Percentiles rank a stretch among this genome's conserved stretches.
phyloP scores from a whole-genome alignment of 1,140 invertebrate genomes.

The Telenomus remus region DNA sequence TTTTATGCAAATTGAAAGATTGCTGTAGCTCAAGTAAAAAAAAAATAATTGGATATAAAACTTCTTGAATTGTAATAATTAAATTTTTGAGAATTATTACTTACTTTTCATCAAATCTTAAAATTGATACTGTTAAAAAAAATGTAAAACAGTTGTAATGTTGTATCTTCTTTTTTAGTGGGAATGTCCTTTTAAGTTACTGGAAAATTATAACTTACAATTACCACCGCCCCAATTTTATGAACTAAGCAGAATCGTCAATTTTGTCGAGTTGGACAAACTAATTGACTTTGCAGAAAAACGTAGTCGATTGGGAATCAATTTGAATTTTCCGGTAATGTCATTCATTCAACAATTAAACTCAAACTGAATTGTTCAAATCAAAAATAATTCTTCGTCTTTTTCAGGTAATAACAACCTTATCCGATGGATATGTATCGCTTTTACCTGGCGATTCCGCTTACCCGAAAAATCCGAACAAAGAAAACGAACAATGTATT shows the following conservation, averaged over 20 bases:
- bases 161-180: too few species aligned
- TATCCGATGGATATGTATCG: constrained; percentile 60
- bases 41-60: too few species aligned
- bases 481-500: constrained; percentile 52
- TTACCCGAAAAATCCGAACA: constrained; percentile 64
- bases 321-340: constrained; percentile 72
- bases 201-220: constrained; percentile 58
- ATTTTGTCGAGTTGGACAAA: constrained; percentile 73
- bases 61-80: too few species aligned
- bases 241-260: constrained; percentile 69
- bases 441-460: constrained; percentile 67
- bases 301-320: constrained; percentile 65
- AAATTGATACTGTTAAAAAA: too few species aligned
- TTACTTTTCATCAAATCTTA: too few species aligned
- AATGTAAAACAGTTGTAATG: too few species aligned
- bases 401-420: constrained; percentile 17
- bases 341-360: constrained; percentile 2
- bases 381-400: too few species aligned
- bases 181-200: constrained; percentile 71
- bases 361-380: too few species aligned
- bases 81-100: too few species aligned
- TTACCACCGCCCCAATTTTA: constrained; percentile 78
- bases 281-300: constrained; percentile 72
- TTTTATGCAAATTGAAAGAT: too few species aligned
- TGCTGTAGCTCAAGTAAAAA: too few species aligned